Evolutionary conservation across 1,140 invertebrate genomes (phyloP), one percentile per base, ranked within the genome.

Genomic region (Diorhabda carinulata): DNA sequence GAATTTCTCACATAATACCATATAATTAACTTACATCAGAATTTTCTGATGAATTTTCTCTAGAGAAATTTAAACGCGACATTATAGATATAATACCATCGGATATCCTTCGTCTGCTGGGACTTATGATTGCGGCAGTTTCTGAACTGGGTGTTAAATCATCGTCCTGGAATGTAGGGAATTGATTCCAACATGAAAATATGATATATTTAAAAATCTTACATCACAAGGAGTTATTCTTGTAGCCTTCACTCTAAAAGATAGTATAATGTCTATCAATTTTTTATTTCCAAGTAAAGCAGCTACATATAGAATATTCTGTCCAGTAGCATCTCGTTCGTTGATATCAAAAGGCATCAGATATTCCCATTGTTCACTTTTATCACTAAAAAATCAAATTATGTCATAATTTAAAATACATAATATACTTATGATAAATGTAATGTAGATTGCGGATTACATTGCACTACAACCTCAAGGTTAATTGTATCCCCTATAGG

Each of bases 261-360:
- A 89, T 0, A 97, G 82, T 57, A 98, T 83, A 2, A 89, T 83
- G 64, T 95, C 91, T 0, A 97, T 88, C 44, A 96, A 86, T 73
- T 90, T 88, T 58, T 87, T 84, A 80, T 96, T 95, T 2, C 94
- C 94, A 56, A 95, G 83, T 58, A 91, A 88, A 78, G 92, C 91
- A 5, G 94, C 92, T 58, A 96, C 88, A 81, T 97, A 98, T 0
- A 98, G 83, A 59, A 93, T 88, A 68, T 90, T 96, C 79, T 97
- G 94, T 0, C 94, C 95, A 9, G 92, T 92, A 0, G 91, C 91
- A 82, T 98, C 96, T 70, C 91, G 88, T 60, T 89, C 87, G 82
- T 98, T 98, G 4, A 98, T 86, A 82, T 98, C 94, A 79, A 96
- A 97, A 5, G 93, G 88, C 81, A 95, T 87, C 9, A 88, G 86